These are phyloP conservation scores for Spilogale gracilis DNA, from an alignment of 2,113 vertebrate species.

Conservation along the genomic window DNA sequence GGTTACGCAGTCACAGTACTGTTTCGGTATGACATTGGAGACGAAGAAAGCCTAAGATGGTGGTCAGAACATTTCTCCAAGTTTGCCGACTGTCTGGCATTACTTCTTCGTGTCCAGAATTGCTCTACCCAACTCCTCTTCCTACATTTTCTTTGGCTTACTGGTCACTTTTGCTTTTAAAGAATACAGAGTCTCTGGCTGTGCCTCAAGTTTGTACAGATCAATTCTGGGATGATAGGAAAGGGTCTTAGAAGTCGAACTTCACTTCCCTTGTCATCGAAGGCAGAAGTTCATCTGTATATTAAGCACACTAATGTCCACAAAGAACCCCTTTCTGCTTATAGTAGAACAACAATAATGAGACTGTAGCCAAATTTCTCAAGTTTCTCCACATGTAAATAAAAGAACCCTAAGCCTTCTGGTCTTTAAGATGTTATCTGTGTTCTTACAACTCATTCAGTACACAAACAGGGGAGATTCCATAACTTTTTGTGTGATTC, in stretches of 20 bases:
- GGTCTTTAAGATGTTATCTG: constrained; percentile 67
- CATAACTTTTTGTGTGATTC: background rate
- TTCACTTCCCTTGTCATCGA: background rate
- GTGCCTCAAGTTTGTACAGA: background rate
- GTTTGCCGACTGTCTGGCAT: background rate
- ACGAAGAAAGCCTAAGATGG: background rate
- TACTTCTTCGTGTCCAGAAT: background rate
- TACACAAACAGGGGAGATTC: constrained; percentile 56
- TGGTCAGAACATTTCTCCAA: background rate
- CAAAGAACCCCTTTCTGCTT: background rate
- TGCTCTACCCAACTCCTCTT: background rate
- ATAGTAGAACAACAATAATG: background rate
- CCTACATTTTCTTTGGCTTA: background rate
- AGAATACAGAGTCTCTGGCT: background rate
- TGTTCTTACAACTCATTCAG: constrained; percentile 50
- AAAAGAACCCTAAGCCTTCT: constrained; percentile 42
- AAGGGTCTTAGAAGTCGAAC: background rate
- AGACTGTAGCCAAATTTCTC: constrained; percentile 37
- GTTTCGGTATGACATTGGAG: background rate
- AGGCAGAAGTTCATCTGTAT: background rate
- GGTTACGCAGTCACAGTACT: background rate
- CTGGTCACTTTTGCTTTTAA: background rate
- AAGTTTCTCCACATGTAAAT: constrained; percentile 50
- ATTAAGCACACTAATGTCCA: background rate
- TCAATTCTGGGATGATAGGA: background rate